These are phyloP conservation scores for Ridgeia piscesae DNA, from an alignment of 1,140 invertebrate genomes.

Conservation along the genomic window DNA sequence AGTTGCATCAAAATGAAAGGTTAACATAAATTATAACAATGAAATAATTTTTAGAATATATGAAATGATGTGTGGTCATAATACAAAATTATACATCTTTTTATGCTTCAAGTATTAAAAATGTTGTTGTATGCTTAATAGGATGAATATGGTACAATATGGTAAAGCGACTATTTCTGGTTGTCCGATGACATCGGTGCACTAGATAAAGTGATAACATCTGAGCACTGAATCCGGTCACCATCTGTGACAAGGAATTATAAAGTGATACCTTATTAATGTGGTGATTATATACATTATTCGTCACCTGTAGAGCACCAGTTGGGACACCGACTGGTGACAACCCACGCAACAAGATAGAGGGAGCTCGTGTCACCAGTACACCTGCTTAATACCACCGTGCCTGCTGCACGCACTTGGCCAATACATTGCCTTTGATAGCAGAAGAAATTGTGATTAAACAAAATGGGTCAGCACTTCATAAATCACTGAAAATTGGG, in stretches of 20 bases:
- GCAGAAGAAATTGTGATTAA: not conserved
- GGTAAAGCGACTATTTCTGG: no score
- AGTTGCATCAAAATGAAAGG: no score
- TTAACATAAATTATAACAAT: no score
- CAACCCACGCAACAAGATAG: not conserved
- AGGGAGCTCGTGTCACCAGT: not conserved
- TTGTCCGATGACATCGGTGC: not conserved
- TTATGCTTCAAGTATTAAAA: no score
- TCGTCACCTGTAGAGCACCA: not conserved
- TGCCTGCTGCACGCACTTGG: not conserved
- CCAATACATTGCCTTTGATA: not conserved
- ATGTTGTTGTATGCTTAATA: no score
- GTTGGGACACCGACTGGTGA: not conserved
- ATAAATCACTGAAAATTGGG: not conserved
- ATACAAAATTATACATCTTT: no score
- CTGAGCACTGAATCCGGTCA: not conserved
- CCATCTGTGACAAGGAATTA: not conserved
- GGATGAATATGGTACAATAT: no score
- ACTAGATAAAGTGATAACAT: not conserved
- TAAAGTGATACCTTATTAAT: not conserved
- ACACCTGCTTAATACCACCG: not conserved
- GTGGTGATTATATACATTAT: not conserved
- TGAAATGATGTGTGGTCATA: no score
- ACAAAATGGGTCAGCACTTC: not conserved
- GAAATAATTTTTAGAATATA: no score